A percentile compares a stretch with the other conserved stretches of the same genome.
These are phyloP conservation scores for Drosophila kikkawai DNA, from an alignment of 1,140 invertebrate species.

Conservation along the genomic window DNA sequence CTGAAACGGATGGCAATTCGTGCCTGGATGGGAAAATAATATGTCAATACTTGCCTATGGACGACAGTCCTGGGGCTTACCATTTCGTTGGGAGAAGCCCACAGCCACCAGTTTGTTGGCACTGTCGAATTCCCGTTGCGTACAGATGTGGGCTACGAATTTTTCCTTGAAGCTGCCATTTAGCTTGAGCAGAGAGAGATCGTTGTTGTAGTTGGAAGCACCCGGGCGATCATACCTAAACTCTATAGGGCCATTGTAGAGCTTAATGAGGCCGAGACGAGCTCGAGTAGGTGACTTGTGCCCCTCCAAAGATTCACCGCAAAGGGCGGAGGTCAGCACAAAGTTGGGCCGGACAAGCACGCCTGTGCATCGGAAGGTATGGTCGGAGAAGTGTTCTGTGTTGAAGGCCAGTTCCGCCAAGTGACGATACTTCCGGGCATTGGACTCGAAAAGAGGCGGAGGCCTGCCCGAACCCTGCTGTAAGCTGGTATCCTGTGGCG, in stretches of 20 bases:
- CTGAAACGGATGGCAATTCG: background rate
- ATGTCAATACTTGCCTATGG: no score
- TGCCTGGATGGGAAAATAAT: background rate
- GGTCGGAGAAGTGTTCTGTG: background rate
- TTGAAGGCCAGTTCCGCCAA: background rate
- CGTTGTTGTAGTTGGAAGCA: background rate
- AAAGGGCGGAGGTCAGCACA: conserved; percentile 6
- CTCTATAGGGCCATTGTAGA: background rate
- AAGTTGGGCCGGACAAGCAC: background rate
- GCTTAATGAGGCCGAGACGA: background rate
- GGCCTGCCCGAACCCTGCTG: background rate
- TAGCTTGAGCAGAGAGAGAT: background rate
- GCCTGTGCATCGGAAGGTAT: background rate
- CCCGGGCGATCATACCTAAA: background rate
- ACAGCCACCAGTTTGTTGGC: background rate
- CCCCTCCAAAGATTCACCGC: background rate
- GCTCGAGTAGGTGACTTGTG: background rate
- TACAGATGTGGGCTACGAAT: background rate
- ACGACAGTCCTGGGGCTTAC: background rate
- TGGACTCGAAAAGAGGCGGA: no score
- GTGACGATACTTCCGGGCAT: conserved; percentile 3
- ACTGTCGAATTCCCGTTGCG: background rate
- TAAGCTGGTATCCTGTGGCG: background rate
- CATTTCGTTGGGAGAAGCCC: background rate
- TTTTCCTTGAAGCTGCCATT: background rate